Evolutionary conservation across 2,888 invertebrate species (phyloP).

Genomic region (Cosmopolites sordidus): DNA sequence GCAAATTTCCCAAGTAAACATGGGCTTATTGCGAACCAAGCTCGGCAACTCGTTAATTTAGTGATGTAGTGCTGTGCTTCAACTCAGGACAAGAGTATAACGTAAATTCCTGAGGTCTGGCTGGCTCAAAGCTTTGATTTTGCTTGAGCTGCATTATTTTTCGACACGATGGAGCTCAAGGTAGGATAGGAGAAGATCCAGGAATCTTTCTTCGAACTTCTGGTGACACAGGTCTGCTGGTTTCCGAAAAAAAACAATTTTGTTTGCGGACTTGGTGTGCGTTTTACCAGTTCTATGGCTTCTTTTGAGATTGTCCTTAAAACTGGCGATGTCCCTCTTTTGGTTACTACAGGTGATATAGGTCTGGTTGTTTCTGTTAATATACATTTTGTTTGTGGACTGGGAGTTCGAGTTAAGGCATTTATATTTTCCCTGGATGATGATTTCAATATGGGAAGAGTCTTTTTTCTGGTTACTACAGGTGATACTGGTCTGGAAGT

Average conservation of each 20-base stretch:
- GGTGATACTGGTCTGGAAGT: conserved; percentile 37
- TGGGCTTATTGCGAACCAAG: no score
- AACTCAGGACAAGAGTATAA: conserved; percentile 38
- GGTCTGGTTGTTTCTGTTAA: conserved; percentile 33
- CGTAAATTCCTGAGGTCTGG: conserved; percentile 25
- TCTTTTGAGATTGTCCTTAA: conserved; percentile 25
- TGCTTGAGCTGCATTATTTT: conserved; percentile 37
- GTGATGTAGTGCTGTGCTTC: conserved; percentile 49
- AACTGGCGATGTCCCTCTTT: conserved; percentile 45
- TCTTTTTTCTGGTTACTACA: conserved; percentile 27
- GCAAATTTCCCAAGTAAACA: no score
- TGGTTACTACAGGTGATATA: conserved; percentile 35
- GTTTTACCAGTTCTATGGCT: conserved; percentile 23
- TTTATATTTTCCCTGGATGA: conserved; percentile 10
- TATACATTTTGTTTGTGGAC: conserved; percentile 48
- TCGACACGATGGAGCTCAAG: conserved; percentile 37
- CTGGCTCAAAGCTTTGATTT: conserved; percentile 15
- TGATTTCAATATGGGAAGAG: conserved; percentile 22
- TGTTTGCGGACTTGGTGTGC: conserved; percentile 31
- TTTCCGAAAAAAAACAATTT: conserved; percentile 33
- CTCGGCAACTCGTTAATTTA: no score
- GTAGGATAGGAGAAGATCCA: conserved; percentile 32
- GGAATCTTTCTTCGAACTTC: conserved; percentile 32
- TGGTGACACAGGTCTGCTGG: conserved; percentile 35
- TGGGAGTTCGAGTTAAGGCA: conserved; percentile 45